A percentile compares a stretch with the other conserved stretches of the same genome.
These are phyloP conservation scores for Fistularia commersonii DNA, from an alignment of 2,797 vertebrate genomes.

Conservation along the genomic window DNA sequence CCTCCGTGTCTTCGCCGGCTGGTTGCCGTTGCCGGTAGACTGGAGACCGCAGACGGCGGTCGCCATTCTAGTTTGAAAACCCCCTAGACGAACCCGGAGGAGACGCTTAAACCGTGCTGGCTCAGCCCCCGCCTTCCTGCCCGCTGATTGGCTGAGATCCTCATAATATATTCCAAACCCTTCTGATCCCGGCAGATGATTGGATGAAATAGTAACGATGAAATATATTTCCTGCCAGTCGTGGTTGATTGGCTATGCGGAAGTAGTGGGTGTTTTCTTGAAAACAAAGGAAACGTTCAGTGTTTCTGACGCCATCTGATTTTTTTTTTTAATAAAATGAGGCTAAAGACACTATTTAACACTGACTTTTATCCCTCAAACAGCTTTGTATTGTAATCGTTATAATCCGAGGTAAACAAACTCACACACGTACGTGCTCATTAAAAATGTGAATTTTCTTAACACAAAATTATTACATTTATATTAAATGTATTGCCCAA, in stretches of 20 bases:
- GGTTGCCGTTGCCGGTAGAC: constrained; percentile 35
- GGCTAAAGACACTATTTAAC: no score
- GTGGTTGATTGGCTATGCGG: constrained; percentile 43
- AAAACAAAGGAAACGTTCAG: constrained; percentile 24
- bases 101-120: background rate
- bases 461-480: no score
- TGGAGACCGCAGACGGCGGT: constrained; percentile 73
- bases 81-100: background rate
- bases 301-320: background rate
- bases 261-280: background rate
- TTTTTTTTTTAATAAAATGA: background rate
- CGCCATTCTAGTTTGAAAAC: constrained; percentile 81
- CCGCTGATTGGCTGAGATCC: constrained; percentile 47
- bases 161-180: background rate
- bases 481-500: no score
- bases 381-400: no score
- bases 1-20: constrained; percentile 52
- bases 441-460: no score
- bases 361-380: no score
- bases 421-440: no score
- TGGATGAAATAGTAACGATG: constrained; percentile 29
- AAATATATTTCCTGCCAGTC: background rate
- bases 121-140: constrained; percentile 32
- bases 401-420: no score
- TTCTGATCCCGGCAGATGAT: constrained; percentile 23